Evolutionary conservation across 37 sponge, comb jelly and placozoan species (phyloP).

Genomic region (Spongilla lacustris): DNA sequence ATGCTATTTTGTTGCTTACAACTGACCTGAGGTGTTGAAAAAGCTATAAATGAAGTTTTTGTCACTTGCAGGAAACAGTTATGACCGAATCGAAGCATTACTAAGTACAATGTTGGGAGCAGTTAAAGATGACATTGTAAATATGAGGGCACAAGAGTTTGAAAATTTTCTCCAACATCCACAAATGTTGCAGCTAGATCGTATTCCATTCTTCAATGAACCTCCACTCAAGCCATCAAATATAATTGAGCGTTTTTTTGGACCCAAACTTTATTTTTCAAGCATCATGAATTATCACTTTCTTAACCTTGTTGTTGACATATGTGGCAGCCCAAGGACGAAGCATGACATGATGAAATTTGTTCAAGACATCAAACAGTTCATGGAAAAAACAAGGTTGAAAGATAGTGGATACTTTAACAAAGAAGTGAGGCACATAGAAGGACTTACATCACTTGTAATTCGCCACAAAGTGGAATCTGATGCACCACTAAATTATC

Average conservation of each 20-base stretch:
- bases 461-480: background rate
- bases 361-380: background rate
- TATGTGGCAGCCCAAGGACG: background rate
- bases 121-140: background rate
- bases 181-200: background rate
- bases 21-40: too few relatives aligned
- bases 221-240: background rate
- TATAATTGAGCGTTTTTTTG: background rate
- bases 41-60: too few relatives aligned
- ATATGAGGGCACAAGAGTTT: background rate
- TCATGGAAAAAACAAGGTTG: background rate
- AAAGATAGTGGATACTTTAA: background rate
- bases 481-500: background rate
- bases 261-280: background rate
- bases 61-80: background rate
- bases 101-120: background rate
- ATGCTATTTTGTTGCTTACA: too few relatives aligned
- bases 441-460: background rate
- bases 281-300: background rate
- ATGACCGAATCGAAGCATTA: background rate
- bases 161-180: background rate
- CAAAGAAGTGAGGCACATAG: background rate
- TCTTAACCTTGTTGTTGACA: background rate
- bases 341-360: background rate
- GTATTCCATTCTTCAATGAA: background rate